phyloP scores from a whole-genome alignment of 1,140 invertebrate species.

The Vanessa tameamea region DNA sequence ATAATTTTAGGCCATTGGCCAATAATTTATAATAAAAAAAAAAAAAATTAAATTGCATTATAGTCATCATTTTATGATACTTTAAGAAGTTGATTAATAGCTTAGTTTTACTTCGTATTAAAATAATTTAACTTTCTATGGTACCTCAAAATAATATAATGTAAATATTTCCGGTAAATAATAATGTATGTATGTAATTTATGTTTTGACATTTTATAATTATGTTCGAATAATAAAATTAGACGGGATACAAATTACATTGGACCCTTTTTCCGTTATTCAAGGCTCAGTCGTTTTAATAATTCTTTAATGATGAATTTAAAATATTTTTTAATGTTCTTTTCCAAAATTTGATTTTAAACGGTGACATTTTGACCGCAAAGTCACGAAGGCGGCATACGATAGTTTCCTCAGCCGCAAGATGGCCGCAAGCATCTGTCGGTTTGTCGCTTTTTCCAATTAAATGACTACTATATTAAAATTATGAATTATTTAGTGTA shows the following conservation, averaged over 20 bases:
- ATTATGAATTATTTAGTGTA: conserved; percentile 59
- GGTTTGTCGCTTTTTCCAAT: conserved; percentile 73
- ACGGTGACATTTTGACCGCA: conserved; percentile 71
- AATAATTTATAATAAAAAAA: no score
- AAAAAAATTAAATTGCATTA: no score
- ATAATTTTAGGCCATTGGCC: no score
- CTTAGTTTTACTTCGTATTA: no score
- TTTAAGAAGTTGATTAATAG: no score
- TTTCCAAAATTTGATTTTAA: conserved; percentile 58
- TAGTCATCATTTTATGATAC: no score
- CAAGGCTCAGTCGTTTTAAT: conserved; percentile 8
- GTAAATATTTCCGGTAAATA: no score
- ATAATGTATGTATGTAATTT: no score
- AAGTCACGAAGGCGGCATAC: conserved; percentile 63
- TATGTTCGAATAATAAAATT: background rate
- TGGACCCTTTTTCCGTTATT: conserved; percentile 17
- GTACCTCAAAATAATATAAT: no score
- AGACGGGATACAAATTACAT: conserved; percentile 9
- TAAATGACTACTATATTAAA: conserved; percentile 70
- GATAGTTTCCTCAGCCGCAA: conserved; percentile 61
- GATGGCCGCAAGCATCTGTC: conserved; percentile 78
- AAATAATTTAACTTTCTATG: no score
- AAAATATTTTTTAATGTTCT: conserved; percentile 15
- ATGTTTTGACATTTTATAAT: background rate
- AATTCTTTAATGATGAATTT: conserved; percentile 26